Conservation (phyloP, 1,140 invertebrate species). For the Drosophila pandora region DNA sequence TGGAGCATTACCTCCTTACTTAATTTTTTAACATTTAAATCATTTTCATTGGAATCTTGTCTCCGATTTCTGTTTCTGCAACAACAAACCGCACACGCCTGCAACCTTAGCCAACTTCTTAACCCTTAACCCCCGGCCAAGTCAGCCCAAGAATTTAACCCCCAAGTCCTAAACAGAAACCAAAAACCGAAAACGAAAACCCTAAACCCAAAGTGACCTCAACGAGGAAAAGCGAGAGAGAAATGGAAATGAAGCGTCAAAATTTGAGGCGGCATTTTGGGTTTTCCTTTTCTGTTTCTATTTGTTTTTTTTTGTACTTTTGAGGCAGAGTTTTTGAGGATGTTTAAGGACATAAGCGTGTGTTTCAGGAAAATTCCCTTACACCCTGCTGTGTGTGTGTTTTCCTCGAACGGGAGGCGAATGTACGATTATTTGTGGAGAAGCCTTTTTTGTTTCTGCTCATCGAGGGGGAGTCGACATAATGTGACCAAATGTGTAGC, state of each 20-base stretch:
- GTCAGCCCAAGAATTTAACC: constrained; percentile 7
- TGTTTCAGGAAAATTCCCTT: constrained; percentile 1
- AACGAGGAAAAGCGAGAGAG: constrained; percentile 39
- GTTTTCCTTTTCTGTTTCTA: constrained; percentile 23
- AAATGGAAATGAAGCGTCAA: constrained; percentile 48
- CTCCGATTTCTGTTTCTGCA: constrained; percentile 21
- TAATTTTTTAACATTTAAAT: background rate
- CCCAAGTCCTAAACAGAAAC: constrained; percentile 4
- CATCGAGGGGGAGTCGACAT: constrained; percentile 43
- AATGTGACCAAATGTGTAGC: constrained; percentile 81
- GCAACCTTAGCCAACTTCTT: constrained; percentile 23
- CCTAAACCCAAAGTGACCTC: constrained; percentile 44
- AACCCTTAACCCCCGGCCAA: constrained; percentile 4
- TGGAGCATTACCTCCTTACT: constrained; percentile 4
- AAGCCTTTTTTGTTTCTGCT: constrained; percentile 51
- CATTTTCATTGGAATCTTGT: constrained; percentile 25
- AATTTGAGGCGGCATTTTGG: constrained; percentile 43
- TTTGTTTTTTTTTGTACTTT: constrained; percentile 2
- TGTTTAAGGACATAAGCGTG: constrained; percentile 10
- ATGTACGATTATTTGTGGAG: constrained; percentile 59
- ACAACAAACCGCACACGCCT: constrained; percentile 30
- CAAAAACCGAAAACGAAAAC: constrained; percentile 1
- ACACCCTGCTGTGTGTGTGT: background rate
- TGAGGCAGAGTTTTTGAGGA: background rate
- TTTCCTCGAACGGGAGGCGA: constrained; percentile 14